A percentile compares a stretch with the other conserved stretches of the same genome.
phyloP scores from a whole-genome alignment of 2,113 vertebrate species.

The Saccopteryx bilineata region DNA sequence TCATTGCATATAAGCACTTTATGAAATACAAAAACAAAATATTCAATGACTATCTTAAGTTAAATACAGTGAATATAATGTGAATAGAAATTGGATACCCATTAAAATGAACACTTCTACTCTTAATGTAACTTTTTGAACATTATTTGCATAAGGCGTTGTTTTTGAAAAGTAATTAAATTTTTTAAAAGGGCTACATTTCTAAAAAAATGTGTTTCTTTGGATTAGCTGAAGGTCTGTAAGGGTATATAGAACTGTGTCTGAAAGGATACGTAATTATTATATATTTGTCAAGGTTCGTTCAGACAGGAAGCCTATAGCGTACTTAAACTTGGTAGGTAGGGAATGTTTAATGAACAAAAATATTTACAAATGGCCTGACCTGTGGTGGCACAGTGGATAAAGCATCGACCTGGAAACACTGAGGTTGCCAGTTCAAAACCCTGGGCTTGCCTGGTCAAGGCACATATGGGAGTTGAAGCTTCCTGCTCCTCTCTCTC shows the following conservation, averaged over 20 bases:
- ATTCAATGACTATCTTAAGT: neutral
- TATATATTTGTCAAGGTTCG: neutral
- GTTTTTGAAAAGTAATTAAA: constrained; percentile 23
- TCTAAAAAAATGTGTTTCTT: neutral
- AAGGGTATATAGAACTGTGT: neutral
- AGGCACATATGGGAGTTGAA: too few species aligned
- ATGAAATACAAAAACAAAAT: constrained; percentile 34
- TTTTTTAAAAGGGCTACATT: neutral
- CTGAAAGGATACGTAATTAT: neutral
- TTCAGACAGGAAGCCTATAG: neutral
- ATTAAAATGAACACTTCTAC: constrained; percentile 44
- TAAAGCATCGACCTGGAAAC: too few species aligned
- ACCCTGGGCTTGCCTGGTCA: too few species aligned
- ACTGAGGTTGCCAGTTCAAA: too few species aligned
- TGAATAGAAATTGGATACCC: neutral
- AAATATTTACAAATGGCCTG: constrained; percentile 20
- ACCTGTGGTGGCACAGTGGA: too few species aligned
- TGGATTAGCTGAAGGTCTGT: neutral
- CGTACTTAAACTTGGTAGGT: neutral
- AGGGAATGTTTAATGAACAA: constrained; percentile 22
- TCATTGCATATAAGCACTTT: constrained; percentile 6
- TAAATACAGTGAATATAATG: neutral
- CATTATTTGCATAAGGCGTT: neutral
- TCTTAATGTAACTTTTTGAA: neutral
- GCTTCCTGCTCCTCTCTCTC: too few species aligned